These are phyloP conservation scores for Drosophila bifasciata DNA, from an alignment of 1,140 invertebrate species.

Conservation along the genomic window DNA sequence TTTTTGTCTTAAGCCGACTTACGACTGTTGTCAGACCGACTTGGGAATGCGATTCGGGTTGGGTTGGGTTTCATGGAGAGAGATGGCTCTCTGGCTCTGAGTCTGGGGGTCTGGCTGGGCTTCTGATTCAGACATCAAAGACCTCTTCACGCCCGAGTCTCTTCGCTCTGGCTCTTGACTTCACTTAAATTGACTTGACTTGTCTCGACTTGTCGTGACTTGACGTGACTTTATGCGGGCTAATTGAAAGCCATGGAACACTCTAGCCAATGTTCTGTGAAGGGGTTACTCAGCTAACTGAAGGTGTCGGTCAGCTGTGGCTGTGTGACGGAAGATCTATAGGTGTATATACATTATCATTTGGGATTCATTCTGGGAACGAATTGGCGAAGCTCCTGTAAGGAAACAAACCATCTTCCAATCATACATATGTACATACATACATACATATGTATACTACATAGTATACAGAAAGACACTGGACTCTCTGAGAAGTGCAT, in stretches of 20 bases:
- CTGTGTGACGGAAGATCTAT: too few species aligned
- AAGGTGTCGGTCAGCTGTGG: not conserved
- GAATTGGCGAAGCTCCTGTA: too few species aligned
- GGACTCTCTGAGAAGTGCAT: constrained; percentile 6
- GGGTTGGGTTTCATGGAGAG: constrained; percentile 3
- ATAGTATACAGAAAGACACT: too few species aligned
- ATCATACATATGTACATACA: too few species aligned
- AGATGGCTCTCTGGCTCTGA: constrained; percentile 2
- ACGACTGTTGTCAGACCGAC: not conserved
- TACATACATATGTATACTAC: too few species aligned
- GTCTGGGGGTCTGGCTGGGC: not conserved
- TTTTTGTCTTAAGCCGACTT: not conserved
- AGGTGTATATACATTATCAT: too few species aligned
- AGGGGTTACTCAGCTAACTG: too few species aligned
- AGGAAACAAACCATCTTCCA: too few species aligned
- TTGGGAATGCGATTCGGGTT: not conserved
- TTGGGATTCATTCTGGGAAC: too few species aligned
- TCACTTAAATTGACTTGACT: constrained; percentile 17
- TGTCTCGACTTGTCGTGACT: constrained; percentile 5
- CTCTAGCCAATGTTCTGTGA: not conserved
- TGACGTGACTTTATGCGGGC: constrained; percentile 27
- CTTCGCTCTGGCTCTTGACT: constrained; percentile 39
- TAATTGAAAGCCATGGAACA: constrained; percentile 29
- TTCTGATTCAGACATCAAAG: constrained; percentile 36
- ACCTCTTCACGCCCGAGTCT: constrained; percentile 22